These are phyloP conservation scores for Tragelaphus buxtoni DNA, from an alignment of 2,113 vertebrate genomes.

Conservation along the genomic window DNA sequence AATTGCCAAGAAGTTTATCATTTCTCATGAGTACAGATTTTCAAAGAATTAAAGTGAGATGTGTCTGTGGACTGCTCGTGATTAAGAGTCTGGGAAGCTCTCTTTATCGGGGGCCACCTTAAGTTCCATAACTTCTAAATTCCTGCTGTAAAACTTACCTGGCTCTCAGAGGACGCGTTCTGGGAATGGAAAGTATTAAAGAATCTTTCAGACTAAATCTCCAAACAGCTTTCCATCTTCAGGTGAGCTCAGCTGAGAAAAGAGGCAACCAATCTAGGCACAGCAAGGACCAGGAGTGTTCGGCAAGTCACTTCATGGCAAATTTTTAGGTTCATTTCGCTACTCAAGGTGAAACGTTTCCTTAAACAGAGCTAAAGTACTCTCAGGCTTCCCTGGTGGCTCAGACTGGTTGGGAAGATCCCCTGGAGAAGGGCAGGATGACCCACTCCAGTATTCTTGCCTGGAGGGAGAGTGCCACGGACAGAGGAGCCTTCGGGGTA, in stretches of 20 bases:
- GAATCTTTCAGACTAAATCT: background rate
- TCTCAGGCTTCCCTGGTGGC: background rate
- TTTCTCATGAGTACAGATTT: background rate
- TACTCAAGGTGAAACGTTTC: background rate
- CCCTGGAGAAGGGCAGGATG: background rate
- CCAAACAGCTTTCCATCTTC: background rate
- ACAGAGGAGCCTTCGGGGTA: background rate
- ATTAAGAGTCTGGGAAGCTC: background rate
- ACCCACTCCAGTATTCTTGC: background rate
- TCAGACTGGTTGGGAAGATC: background rate
- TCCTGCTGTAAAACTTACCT: background rate
- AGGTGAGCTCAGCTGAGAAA: background rate
- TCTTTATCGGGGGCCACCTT: background rate
- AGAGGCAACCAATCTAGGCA: background rate
- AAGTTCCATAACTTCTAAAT: background rate
- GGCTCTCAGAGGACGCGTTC: background rate
- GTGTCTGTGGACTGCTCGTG: background rate
- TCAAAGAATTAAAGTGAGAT: background rate
- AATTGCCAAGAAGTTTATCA: background rate
- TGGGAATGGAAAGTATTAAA: background rate
- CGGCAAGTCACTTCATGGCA: background rate
- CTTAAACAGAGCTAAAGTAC: background rate
- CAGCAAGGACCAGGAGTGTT: background rate
- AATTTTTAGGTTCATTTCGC: background rate
- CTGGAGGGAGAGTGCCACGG: background rate